phyloP scores from a whole-genome alignment of 2,113 vertebrate genomes.

The Muscicapa adusta region DNA sequence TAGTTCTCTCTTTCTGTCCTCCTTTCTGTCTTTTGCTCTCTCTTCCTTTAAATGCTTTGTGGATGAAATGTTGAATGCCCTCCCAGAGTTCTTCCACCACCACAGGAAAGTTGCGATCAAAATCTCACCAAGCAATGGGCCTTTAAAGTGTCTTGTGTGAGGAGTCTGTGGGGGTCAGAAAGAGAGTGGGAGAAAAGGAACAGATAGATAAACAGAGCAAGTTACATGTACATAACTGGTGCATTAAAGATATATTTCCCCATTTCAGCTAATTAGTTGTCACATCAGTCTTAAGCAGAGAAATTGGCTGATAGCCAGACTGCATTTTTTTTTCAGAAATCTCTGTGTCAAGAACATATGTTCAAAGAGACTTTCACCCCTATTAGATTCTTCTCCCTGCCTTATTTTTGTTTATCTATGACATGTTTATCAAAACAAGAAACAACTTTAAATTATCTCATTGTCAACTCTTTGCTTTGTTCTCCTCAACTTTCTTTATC shows the following conservation, averaged over 20 bases:
- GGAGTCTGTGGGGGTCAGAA: not conserved
- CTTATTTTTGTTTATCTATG: not conserved
- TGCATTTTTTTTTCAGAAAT: not conserved
- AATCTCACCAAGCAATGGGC: not conserved
- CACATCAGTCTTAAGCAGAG: slow-evolving; percentile 41
- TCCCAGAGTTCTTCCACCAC: not conserved
- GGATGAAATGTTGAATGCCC: not conserved
- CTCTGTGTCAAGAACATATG: not conserved
- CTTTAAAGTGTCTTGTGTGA: not conserved
- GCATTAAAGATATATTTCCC: slow-evolving; percentile 40
- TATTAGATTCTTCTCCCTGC: not conserved
- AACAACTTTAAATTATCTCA: not conserved
- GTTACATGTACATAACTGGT: not conserved
- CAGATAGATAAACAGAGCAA: not conserved
- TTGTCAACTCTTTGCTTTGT: not conserved
- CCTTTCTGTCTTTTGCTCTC: slow-evolving; percentile 23
- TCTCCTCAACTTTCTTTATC: not conserved
- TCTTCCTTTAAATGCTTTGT: slow-evolving; percentile 27
- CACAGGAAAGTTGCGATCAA: not conserved
- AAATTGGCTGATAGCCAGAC: slow-evolving; percentile 16
- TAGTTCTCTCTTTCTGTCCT: slow-evolving; percentile 54
- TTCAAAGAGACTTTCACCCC: not conserved
- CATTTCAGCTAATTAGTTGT: slow-evolving; percentile 59
- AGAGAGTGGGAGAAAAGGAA: not conserved
- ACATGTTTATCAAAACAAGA: not conserved